Percentiles rank a stretch among this genome's conserved stretches.
phyloP scores from a whole-genome alignment of 2,888 invertebrate species.

The Phaonia tiefii region DNA sequence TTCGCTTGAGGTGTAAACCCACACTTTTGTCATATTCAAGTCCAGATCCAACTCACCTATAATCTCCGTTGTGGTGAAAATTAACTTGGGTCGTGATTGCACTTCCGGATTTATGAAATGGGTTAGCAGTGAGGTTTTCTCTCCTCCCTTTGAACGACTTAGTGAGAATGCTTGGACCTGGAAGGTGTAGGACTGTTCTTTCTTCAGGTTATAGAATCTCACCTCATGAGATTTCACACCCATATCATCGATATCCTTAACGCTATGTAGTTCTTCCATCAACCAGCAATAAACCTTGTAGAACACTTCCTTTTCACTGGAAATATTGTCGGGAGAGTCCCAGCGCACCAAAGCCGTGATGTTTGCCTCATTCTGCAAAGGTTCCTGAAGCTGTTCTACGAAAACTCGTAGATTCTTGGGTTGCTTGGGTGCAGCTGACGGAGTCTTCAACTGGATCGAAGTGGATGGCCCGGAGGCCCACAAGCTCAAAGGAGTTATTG shows the following conservation, averaged over 20 bases:
- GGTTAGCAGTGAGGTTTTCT: constrained; percentile 83
- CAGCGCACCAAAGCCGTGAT: constrained; percentile 88
- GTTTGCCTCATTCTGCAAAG: constrained; percentile 71
- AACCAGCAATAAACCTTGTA: constrained; percentile 86
- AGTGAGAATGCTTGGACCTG: constrained; percentile 89
- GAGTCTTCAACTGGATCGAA: constrained; percentile 85
- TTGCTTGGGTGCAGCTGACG: constrained; percentile 89
- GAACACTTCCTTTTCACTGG: constrained; percentile 86
- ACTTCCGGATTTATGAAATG: constrained; percentile 86
- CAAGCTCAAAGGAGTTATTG: constrained; percentile 90
- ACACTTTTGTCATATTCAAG: constrained; percentile 83
- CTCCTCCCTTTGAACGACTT: constrained; percentile 85
- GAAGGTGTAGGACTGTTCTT: constrained; percentile 86
- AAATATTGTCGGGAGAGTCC: constrained; percentile 87
- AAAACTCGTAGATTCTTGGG: constrained; percentile 89
- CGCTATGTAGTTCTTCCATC: constrained; percentile 72
- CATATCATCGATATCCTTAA: constrained; percentile 79
- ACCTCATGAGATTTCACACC: constrained; percentile 78
- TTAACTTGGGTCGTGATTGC: constrained; percentile 89
- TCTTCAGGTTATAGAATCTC: constrained; percentile 82
- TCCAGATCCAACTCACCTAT: constrained; percentile 90
- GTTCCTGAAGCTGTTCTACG: constrained; percentile 82
- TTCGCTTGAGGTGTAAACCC: constrained; percentile 84
- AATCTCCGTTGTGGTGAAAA: constrained; percentile 87
- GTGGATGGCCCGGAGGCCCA: constrained; percentile 89